Evolutionary conservation across 2,797 vertebrate genomes (phyloP), one percentile per base, ranked within the genome.

Genomic region (Sebastes trivittatus): DNA sequence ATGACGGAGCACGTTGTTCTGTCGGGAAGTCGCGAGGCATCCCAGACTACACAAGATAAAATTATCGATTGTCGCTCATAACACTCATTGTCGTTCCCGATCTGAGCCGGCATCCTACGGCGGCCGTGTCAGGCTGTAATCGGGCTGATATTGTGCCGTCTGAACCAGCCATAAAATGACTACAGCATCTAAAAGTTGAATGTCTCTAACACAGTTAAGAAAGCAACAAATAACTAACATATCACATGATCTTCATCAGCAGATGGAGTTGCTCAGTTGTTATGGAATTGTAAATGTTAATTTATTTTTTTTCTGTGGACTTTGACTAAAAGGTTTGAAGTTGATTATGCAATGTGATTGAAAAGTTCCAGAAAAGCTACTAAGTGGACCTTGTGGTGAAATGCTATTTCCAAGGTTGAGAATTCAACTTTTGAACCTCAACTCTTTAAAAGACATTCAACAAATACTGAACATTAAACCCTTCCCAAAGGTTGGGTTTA

Each of bases 31-130:
- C 13, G 1, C 38, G 1, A 42, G 38, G 38, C 38, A 42, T 42
- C 38, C 38, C 38, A 42, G 38, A 42, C 38, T 6, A 16, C 14
- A 42, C 38, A 16, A 42, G 38, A 42, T 42, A 0, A 1, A 42
- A 42, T 42, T 2, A 1, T 16, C 0, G 5, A 42, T 42, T 42
- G 38, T 14, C 38, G 13, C 38, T 42, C 38, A 42, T 0, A 42
- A 42, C 13, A 42, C 5, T 42, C 38, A 42, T 0, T 14, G 38
- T 42, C 5, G 0, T 42, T 42, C 38, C 38, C 13, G 14, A 42
- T 0, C 0, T 42, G 13, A 42, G 38, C 38, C 13, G 13, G 6
- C 38, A 42, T 1, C 38, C 38, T 0, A 42, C 5, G 1, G 1
- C 0, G 14, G 38, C 14, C 13, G 5, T 42, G 13, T 42, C 38